A percentile compares a stretch with the other conserved stretches of the same genome.
phyloP scores from a whole-genome alignment of 2,888 invertebrate species.

The Diadegma fenestrale region DNA sequence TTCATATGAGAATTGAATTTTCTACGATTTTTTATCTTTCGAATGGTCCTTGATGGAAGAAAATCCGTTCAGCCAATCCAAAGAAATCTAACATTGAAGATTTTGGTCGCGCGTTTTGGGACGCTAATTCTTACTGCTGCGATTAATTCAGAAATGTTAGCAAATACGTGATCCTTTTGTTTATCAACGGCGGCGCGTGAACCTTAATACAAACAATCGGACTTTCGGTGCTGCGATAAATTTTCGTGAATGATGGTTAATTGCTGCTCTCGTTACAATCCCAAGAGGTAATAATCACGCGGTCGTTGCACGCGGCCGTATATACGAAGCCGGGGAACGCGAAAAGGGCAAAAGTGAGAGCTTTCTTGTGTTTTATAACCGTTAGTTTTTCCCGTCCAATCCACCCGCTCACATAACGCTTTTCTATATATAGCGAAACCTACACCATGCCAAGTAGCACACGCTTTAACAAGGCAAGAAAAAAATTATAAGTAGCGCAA shows the following conservation, averaged over 20 bases:
- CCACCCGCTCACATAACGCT: conserved; percentile 11
- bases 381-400: conserved; percentile 50
- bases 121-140: background rate
- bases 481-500: conserved; percentile 56
- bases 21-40: no score
- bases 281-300: conserved; percentile 58
- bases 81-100: no score
- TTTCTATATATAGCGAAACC: background rate
- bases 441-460: conserved; percentile 4
- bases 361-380: conserved; percentile 55
- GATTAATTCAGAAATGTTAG: background rate
- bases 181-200: background rate
- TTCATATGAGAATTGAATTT: no score
- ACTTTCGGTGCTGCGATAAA: conserved; percentile 42
- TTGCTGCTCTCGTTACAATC: conserved; percentile 54
- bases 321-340: background rate
- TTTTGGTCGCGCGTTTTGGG: no score
- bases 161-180: background rate
- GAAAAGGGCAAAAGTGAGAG: conserved; percentile 3
- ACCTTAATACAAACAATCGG: conserved; percentile 27
- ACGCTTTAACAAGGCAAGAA: conserved; percentile 44
- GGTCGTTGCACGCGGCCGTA: conserved; percentile 41
- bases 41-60: no score
- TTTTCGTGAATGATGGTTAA: conserved; percentile 54
- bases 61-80: no score